Evolutionary conservation across 1,140 invertebrate species (phyloP), one percentile per base, ranked within the genome.

Genomic region (Drosophila hydei): DNA sequence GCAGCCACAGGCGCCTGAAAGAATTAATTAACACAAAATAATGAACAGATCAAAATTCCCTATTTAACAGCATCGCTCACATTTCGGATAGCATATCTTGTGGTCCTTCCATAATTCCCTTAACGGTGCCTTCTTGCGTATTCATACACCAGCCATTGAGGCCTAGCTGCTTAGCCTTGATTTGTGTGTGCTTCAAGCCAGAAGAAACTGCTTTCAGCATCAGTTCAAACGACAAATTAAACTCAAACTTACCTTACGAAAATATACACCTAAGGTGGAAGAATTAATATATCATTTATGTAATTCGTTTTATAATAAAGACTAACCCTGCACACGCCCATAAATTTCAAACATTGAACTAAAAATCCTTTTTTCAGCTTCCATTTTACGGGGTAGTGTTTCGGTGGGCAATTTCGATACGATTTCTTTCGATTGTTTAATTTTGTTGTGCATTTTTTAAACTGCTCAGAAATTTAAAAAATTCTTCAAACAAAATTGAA

Each of bases 101-200:
- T 9, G 67, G 48, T 8, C 83, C 81, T n/a, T 87, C 81, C 1
- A 87, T 18, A 27, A 78, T 50, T 1, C 81, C 81, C 45, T 78
- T 72, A 0, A 87, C 81, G 0, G 81, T 81, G 55, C 81, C 81
- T 0, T 48, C 43, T 8, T 38, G 36, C 1, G 83, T 88, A 43
- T 88, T 81, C 74, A 76, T 81, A 67, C 83, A 88, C 78, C 81
- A 87, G 33, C 81, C 81, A 14, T 61, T 50, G 0, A 87, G 33
- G 1, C 72, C 83, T 25, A 87, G 16, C 18, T 60, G 21, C 8
- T 70, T 70, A 14, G 81, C 83, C 51, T 87, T 75, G 1, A 48
- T 62, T 30, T 70, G 60, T 4, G 81, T 83, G 42, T 88, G 68
- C 75, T 87, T 21, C 3, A 12, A 16, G 12, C 14, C 3, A 14